Percentiles rank a stretch among this genome's conserved stretches.
phyloP scores from a whole-genome alignment of 1,140 invertebrate genomes.

The Drosophila arawakana region DNA sequence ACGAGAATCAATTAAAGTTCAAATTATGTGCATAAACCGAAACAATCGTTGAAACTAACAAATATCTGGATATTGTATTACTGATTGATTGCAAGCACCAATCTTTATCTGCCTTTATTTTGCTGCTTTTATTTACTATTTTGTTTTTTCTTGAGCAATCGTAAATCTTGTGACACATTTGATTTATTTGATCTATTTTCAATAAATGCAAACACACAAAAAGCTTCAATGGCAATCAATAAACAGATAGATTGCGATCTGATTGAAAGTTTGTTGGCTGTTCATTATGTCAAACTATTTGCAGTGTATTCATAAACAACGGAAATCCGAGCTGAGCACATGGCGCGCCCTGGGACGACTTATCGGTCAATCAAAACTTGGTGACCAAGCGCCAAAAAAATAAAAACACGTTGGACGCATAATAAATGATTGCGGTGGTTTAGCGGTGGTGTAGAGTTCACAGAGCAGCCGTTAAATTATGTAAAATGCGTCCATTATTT shows the following conservation, averaged over 20 bases:
- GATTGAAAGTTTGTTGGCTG: constrained; percentile 35
- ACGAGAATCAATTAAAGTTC: background rate
- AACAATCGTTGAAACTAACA: background rate
- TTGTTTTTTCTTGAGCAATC: constrained; percentile 1
- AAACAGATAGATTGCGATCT: constrained; percentile 43
- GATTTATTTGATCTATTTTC: constrained; percentile 49
- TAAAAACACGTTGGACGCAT: constrained; percentile 24
- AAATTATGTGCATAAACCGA: background rate
- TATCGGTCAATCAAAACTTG: constrained; percentile 7
- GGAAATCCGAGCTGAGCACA: constrained; percentile 23
- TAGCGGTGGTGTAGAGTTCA: constrained; percentile 51
- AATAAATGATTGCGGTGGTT: constrained; percentile 35
- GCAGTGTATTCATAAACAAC: constrained; percentile 12
- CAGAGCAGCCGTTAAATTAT: constrained; percentile 72
- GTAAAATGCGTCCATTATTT: constrained; percentile 67
- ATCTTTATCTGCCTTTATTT: constrained; percentile 9
- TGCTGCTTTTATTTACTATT: background rate
- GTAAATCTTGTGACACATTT: constrained; percentile 54
- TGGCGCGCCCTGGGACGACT: constrained; percentile 9
- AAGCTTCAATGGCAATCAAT: constrained; percentile 61
- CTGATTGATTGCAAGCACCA: constrained; percentile 9
- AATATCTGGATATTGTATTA: constrained; percentile 20
- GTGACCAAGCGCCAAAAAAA: background rate
- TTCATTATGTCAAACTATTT: background rate
- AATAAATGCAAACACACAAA: constrained; percentile 38